phyloP scores from a whole-genome alignment of 2,797 vertebrate genomes.

The Kryptolebias ocellatus region DNA sequence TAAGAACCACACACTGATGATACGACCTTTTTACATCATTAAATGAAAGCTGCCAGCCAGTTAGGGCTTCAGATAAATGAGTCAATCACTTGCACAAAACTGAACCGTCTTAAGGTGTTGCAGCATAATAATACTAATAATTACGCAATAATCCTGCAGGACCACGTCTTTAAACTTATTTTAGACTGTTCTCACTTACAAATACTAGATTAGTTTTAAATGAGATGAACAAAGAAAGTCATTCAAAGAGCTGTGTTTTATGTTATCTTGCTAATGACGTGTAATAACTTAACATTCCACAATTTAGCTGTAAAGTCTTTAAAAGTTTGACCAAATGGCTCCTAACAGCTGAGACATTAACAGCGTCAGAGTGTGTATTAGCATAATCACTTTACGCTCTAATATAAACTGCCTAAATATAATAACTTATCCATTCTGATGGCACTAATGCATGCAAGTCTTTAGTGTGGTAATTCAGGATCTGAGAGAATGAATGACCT shows the following conservation, averaged over 20 bases:
- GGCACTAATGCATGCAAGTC: conserved; percentile 10
- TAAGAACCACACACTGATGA: conserved; percentile 77
- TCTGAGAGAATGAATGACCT: conserved; percentile 1
- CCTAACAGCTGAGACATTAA: conserved; percentile 5
- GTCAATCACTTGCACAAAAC: not conserved
- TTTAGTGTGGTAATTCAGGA: conserved; percentile 6
- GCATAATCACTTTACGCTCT: conserved; percentile 10
- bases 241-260: not conserved
- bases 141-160: not conserved
- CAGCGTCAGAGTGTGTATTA: not conserved
- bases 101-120: not conserved
- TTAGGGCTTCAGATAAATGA: conserved; percentile 15
- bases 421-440: conserved; percentile 11
- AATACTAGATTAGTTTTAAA: not conserved
- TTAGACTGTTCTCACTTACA: not conserved
- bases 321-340: not conserved
- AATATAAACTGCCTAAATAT: conserved; percentile 8
- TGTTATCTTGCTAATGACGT: not conserved
- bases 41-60: conserved; percentile 11
- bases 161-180: not conserved
- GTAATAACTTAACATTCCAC: not conserved
- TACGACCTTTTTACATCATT: conserved; percentile 29
- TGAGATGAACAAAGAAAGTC: not conserved
- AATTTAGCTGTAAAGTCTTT: conserved; percentile 14
- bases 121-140: no score